A percentile compares a stretch with the other conserved stretches of the same genome.
Conservation (phyloP, 30 jellyfish, hydroid and myxozoan species). For the Phacellophora camtschatica region DNA sequence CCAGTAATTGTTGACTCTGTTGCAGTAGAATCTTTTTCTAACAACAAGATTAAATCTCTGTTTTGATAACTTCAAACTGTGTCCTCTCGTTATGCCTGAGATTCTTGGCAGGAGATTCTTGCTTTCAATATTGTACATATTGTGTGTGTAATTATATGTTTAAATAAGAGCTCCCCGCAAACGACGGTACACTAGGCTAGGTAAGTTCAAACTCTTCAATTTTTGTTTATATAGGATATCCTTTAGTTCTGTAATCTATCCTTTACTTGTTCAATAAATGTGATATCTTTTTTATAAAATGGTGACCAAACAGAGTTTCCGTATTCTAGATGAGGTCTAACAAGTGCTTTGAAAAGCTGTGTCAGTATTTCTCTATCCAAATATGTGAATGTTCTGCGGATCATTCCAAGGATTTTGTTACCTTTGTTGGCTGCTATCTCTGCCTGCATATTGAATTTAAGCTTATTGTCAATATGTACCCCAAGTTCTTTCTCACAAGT, state of each 20-base stretch:
- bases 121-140: neutral
- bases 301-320: conserved; percentile 15
- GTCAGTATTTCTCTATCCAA: neutral
- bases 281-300: neutral
- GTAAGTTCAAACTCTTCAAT: neutral
- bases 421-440: too few species aligned
- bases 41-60: too few species aligned
- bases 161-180: conserved; percentile 14
- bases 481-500: too few species aligned
- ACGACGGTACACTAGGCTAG: neutral
- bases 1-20: too few species aligned
- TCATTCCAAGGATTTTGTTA: too few species aligned
- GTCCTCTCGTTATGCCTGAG: too few species aligned
- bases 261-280: neutral
- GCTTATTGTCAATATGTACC: too few species aligned
- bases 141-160: neutral
- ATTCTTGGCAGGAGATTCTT: neutral
- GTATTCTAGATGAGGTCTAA: neutral
- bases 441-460: too few species aligned
- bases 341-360: neutral
- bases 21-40: too few species aligned
- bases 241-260: neutral
- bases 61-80: too few species aligned
- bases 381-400: too few species aligned
- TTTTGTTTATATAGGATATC: neutral